Conservation (phyloP, 2,888 invertebrate species). For the Orchesella flavescens region DNA sequence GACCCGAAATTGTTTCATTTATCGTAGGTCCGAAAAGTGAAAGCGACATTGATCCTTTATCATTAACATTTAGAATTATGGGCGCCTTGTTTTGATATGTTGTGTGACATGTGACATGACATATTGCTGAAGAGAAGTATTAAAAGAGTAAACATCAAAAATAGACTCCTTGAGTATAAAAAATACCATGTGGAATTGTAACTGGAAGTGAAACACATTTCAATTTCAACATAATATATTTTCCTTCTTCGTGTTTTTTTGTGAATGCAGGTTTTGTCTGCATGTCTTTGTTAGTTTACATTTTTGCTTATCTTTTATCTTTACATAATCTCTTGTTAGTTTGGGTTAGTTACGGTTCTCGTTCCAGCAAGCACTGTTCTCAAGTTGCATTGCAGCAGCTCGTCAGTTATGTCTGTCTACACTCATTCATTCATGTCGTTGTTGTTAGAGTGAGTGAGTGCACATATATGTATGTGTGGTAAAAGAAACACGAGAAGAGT, state of each 20-base stretch:
- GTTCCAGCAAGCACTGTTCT: background rate
- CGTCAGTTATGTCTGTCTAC: constrained; percentile 5
- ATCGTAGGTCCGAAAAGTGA: too few relatives aligned
- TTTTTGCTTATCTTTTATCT: constrained; percentile 22
- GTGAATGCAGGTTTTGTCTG: background rate
- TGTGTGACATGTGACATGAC: too few relatives aligned
- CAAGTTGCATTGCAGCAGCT: background rate
- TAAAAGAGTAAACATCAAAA: too few relatives aligned
- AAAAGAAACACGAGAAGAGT: constrained; percentile 8
- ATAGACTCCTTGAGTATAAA: too few relatives aligned
- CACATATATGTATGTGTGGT: background rate
- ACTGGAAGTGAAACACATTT: too few relatives aligned
- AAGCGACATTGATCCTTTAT: too few relatives aligned
- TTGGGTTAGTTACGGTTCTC: constrained; percentile 28
- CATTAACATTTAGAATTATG: too few relatives aligned
- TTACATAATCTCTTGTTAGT: constrained; percentile 32
- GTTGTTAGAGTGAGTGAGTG: constrained; percentile 6
- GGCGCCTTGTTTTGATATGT: too few relatives aligned
- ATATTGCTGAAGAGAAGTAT: too few relatives aligned
- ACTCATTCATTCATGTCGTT: constrained; percentile 18
- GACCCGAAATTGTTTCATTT: too few relatives aligned
- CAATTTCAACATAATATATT: too few relatives aligned
- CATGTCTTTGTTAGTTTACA: constrained; percentile 7
- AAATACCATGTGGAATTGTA: too few relatives aligned
- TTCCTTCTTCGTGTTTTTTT: background rate